These are phyloP conservation scores for Sicus ferrugineus DNA, from an alignment of 2,888 invertebrate species.

Conservation along the genomic window DNA sequence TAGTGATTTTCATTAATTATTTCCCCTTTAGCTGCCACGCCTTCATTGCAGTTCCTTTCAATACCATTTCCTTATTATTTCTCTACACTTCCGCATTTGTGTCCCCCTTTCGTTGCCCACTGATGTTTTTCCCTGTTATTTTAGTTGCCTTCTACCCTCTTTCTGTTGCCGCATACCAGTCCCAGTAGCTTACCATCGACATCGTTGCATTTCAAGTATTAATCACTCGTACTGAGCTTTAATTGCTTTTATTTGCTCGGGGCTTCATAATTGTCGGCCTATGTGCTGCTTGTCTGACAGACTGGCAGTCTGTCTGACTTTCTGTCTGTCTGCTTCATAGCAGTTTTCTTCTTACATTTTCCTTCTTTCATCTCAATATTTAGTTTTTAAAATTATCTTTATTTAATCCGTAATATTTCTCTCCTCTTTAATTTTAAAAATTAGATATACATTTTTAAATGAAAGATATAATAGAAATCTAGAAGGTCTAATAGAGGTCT, in stretches of 20 bases:
- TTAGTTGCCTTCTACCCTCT: neutral
- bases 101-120: neutral
- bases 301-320: neutral
- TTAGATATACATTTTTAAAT: too few species aligned
- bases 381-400: too few species aligned
- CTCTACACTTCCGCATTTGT: constrained; percentile 1
- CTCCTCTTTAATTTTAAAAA: too few species aligned
- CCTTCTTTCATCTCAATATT: too few species aligned
- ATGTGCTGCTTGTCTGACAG: constrained; percentile 13
- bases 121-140: neutral
- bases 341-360: neutral
- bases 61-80: constrained; percentile 13
- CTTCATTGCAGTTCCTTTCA: neutral
- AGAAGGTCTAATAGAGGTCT: too few species aligned
- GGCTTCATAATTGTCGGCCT: constrained; percentile 3
- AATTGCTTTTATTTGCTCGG: constrained; percentile 22
- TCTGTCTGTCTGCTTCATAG: neutral
- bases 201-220: constrained; percentile 7
- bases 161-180: too few species aligned
- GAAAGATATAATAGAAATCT: too few species aligned
- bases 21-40: constrained; percentile 6
- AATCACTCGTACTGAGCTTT: constrained; percentile 13
- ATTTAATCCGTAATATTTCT: too few species aligned
- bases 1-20: neutral
- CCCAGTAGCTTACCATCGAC: neutral